A percentile compares a stretch with the other conserved stretches of the same genome.
phyloP scores from a whole-genome alignment of 2,797 vertebrate species.

The Ctenosaura bakeri region DNA sequence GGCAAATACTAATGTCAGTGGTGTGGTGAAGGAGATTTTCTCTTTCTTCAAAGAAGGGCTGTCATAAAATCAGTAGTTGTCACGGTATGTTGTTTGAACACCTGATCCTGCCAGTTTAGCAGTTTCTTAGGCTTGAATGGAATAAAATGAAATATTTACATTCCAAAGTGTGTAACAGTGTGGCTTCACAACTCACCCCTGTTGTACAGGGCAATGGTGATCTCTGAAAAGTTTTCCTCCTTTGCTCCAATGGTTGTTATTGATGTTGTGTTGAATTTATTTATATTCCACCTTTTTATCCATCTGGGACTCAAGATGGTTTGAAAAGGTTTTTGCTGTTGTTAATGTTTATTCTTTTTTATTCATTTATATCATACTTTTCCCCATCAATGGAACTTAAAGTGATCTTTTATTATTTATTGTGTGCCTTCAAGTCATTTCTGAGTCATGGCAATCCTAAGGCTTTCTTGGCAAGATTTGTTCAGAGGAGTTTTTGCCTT shows the following conservation, averaged over 20 bases:
- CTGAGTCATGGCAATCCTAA: too few relatives aligned
- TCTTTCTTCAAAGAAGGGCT: not conserved
- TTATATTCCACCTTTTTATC: too few relatives aligned
- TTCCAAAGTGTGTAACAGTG: constrained; percentile 55
- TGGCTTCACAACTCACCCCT: constrained; percentile 6
- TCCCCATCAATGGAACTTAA: too few relatives aligned
- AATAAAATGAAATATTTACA: constrained; percentile 67
- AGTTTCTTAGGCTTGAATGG: constrained; percentile 70
- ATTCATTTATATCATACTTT: too few relatives aligned
- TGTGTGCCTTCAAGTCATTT: too few relatives aligned
- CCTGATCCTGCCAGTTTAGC: constrained; percentile 75
- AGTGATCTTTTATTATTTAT: too few relatives aligned
- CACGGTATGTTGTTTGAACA: constrained; percentile 75
- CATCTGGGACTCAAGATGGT: too few relatives aligned
- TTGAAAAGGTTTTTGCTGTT: too few relatives aligned
- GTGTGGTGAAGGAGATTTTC: constrained; percentile 56
- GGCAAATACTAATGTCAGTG: constrained; percentile 64
- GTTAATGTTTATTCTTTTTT: too few relatives aligned
- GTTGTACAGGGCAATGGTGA: not conserved
- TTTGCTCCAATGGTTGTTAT: not conserved
- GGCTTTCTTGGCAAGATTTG: too few relatives aligned
- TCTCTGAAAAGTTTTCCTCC: not conserved
- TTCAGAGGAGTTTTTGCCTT: too few relatives aligned
- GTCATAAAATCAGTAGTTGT: constrained; percentile 55
- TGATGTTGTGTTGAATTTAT: too few relatives aligned